Evolutionary conservation across 2,797 vertebrate species (phyloP), one percentile per base, ranked within the genome.

Genomic region (Labroides dimidiatus): DNA sequence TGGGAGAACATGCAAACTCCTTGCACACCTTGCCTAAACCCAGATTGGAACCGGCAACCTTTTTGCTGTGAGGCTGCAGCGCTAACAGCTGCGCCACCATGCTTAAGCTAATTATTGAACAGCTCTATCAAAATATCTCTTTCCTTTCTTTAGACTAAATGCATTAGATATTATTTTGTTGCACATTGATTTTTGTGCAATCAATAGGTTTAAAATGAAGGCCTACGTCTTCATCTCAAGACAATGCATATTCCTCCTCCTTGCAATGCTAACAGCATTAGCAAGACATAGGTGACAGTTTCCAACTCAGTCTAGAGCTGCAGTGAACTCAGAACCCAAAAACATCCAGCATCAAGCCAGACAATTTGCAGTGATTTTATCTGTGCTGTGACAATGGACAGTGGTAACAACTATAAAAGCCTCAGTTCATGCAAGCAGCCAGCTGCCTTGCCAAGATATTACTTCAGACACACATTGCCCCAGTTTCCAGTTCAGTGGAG

Each of bases 401-500:
- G 37, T 19, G 12, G 17, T 50, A 53, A 52, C 42, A 49, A 48
- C 24, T 55, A 23, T 13, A 60, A 0, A 20, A 20, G 21, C 16
- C 14, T 52, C 24, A 36, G 14, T 59, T 74, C 59, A 77, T 21
- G 52, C 51, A 63, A 69, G 43, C 47, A 44, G 66, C 52, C 69
- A 54, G 65, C 61, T 69, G 56, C 36, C 42, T 20, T 44, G 21
- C 44, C 24, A 60, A 78, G 50, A 75, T 56, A 49, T 61, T 24
- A 68, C 53, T 55, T 59, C 52, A 70, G 41, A 67, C 43, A 66
- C 37, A 63, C 44, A 60, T 44, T 51, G 68, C 20, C 56, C 60
- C 14, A 62, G 69, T 67, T 74, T 73, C 61, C 62, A 77, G 54
- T 43, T 54, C 54, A 67, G 16, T 67, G 30, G 43, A 52, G 21